These are phyloP conservation scores for Hippocampus kuda DNA, from an alignment of 2,797 vertebrate genomes.

Conservation along the genomic window DNA sequence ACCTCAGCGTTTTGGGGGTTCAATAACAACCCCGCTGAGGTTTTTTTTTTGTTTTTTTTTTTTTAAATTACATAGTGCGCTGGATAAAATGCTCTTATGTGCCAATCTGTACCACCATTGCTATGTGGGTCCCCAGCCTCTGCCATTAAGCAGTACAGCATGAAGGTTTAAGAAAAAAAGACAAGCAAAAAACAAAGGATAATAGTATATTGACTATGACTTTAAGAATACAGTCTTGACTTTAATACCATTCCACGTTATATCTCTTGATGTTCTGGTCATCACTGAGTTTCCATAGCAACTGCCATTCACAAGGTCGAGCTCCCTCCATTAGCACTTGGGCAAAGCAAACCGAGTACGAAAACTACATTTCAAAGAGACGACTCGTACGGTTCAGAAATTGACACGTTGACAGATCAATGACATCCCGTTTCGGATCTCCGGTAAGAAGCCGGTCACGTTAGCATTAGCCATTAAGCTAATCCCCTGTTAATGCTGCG, in stretches of 20 bases:
- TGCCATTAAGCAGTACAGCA: not conserved
- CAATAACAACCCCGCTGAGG: not conserved
- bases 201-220: not conserved
- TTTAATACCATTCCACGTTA: conserved; percentile 4
- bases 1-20: not conserved
- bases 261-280: conserved; percentile 1
- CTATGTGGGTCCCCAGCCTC: not conserved
- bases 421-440: not conserved
- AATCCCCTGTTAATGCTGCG: conserved; percentile 22
- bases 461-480: conserved; percentile 28
- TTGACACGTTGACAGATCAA: not conserved
- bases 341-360: not conserved
- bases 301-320: conserved; percentile 1
- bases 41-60: not conserved
- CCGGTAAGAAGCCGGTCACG: conserved; percentile 33
- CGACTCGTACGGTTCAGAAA: not conserved
- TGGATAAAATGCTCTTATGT: not conserved
- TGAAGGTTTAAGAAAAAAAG: not conserved
- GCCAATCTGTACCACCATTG: not conserved
- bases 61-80: not conserved
- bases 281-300: not conserved
- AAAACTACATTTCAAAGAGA: no score
- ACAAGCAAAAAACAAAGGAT: not conserved
- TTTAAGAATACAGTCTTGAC: not conserved
- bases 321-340: not conserved